phyloP scores from a whole-genome alignment of 2,797 vertebrate species.

The Dryobates pubescens region DNA sequence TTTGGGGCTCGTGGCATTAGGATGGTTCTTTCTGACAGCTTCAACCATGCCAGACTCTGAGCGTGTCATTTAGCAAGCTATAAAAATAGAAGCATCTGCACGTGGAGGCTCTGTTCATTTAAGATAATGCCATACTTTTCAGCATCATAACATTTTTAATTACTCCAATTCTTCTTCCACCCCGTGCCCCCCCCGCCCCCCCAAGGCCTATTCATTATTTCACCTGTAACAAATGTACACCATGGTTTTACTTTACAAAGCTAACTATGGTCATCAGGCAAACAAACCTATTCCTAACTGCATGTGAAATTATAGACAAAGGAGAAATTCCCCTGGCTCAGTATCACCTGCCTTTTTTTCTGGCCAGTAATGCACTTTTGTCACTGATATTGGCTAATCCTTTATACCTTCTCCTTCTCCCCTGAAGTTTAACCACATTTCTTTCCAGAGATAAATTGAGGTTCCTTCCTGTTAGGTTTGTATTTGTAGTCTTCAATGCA shows the following conservation, averaged over 20 bases:
- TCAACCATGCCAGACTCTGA: not conserved
- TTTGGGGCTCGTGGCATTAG: not conserved
- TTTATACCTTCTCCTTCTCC: not conserved
- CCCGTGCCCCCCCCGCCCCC: not conserved
- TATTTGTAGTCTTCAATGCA: not conserved
- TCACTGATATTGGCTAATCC: not conserved
- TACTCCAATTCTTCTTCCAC: conserved; percentile 13
- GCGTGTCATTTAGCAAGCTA: conserved; percentile 12
- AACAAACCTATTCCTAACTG: not conserved
- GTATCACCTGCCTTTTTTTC: not conserved
- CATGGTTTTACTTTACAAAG: not conserved
- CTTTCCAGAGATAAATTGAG: not conserved
- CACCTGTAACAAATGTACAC: not conserved
- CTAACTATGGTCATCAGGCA: not conserved
- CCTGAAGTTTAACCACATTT: not conserved
- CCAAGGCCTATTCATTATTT: not conserved
- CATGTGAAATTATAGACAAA: not conserved
- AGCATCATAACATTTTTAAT: not conserved
- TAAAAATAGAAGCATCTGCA: conserved; percentile 15
- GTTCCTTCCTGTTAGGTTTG: not conserved
- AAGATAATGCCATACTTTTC: not conserved
- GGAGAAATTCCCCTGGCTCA: not conserved
- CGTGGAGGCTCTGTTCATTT: not conserved
- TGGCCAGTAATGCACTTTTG: accelerated
- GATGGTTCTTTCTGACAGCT: not conserved